Evolutionary conservation across 2,888 invertebrate genomes (phyloP).

Genomic region (Dynastes grantii): DNA sequence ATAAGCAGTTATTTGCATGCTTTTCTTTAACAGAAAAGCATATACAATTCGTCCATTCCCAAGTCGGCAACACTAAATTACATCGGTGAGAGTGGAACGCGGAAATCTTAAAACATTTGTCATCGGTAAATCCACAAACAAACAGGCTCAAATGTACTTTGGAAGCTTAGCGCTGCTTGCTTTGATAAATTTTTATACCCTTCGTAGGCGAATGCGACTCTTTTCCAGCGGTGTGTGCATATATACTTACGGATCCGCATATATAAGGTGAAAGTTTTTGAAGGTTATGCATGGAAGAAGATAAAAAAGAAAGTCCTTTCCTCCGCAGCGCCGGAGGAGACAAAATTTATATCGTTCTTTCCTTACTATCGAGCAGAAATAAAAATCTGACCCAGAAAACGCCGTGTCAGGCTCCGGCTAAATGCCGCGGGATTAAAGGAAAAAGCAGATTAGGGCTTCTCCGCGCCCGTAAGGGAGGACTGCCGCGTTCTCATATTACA

Average conservation of each 20-base stretch:
- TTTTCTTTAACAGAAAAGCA: not conserved
- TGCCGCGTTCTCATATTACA: constrained; percentile 20
- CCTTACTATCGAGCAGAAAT: not conserved
- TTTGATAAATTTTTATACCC: constrained; percentile 40
- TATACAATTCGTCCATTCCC: not conserved
- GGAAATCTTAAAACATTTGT: constrained; percentile 39
- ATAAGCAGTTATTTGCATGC: no score
- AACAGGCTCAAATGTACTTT: constrained; percentile 29
- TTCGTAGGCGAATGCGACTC: not conserved
- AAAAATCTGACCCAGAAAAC: constrained; percentile 39
- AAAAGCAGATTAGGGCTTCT: constrained; percentile 29
- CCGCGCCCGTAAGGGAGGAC: not conserved
- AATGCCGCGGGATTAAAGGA: constrained; percentile 34
- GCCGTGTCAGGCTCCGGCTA: constrained; percentile 28
- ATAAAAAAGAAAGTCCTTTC: constrained; percentile 6
- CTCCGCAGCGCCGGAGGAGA: not conserved
- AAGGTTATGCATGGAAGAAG: not conserved
- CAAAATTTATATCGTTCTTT: not conserved
- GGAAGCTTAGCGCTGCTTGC: constrained; percentile 8
- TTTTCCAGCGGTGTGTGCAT: not conserved
- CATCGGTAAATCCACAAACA: constrained; percentile 37
- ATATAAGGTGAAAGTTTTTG: constrained; percentile 13
- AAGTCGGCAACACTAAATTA: constrained; percentile 31
- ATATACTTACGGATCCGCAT: constrained; percentile 11
- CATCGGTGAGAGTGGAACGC: not conserved